Conservation (phyloP, 2,888 invertebrate genomes). For the Entomobrya multifasciata region DNA sequence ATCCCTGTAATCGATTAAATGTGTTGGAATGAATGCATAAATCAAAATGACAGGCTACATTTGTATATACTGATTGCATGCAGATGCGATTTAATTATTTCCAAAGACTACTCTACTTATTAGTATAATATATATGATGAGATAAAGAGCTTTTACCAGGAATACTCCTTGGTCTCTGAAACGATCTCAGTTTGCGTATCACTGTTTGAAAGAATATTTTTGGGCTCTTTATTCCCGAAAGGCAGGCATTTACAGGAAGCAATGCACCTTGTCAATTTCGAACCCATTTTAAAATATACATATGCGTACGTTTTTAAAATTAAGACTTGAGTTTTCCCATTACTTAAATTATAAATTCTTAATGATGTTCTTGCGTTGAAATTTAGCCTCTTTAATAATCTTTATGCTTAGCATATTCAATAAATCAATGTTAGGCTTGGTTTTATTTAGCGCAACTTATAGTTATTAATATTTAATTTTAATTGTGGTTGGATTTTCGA, state of each 20-base stretch:
- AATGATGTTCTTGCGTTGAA: too few relatives aligned
- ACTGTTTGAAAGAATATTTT: conserved; percentile 51
- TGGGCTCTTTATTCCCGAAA: conserved; percentile 10
- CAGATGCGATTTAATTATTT: not conserved
- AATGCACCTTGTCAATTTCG: conserved; percentile 53
- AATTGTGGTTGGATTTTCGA: too few relatives aligned
- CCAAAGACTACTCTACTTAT: not conserved
- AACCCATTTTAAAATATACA: conserved; percentile 38
- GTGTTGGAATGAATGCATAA: not conserved
- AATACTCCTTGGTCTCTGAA: conserved; percentile 53
- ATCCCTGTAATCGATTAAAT: conserved; percentile 57
- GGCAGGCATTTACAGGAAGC: conserved; percentile 39
- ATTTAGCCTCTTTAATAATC: too few relatives aligned
- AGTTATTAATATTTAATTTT: too few relatives aligned
- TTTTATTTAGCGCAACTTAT: too few relatives aligned
- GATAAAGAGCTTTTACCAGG: conserved; percentile 46
- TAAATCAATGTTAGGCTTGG: too few relatives aligned
- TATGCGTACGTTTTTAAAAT: too few relatives aligned
- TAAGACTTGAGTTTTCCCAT: too few relatives aligned
- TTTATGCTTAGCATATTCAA: too few relatives aligned
- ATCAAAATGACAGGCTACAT: not conserved
- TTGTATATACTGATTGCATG: too few relatives aligned
- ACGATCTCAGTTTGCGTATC: conserved; percentile 63
- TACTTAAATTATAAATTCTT: too few relatives aligned
- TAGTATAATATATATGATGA: not conserved